These are phyloP conservation scores for Phania funesta DNA, from an alignment of 2,888 invertebrate species.

Conservation along the genomic window DNA sequence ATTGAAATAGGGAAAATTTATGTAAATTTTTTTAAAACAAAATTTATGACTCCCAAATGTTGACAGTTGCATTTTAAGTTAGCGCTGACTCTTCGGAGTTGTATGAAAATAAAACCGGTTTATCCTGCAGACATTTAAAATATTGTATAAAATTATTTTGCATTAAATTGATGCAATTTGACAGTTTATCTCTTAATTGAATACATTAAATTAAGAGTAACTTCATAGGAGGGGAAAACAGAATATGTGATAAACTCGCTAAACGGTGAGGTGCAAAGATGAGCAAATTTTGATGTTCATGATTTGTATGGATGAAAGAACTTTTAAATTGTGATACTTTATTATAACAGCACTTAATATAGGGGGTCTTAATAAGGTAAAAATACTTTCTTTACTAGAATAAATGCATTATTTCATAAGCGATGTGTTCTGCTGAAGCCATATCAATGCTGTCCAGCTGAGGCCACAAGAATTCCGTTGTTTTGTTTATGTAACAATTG, in stretches of 20 bases:
- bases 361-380: too few species aligned
- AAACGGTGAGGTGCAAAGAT: too few species aligned
- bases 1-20: conserved; percentile 19
- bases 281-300: too few species aligned
- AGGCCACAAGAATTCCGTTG: too few species aligned
- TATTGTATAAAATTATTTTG: conserved; percentile 66
- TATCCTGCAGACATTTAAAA: conserved; percentile 10
- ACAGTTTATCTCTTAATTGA: conserved; percentile 72
- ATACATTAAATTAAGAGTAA: conserved; percentile 47
- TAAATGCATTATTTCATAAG: too few species aligned
- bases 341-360: too few species aligned
- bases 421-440: too few species aligned
- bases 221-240: neutral
- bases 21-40: conserved; percentile 21
- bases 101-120: conserved; percentile 26
- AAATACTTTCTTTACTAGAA: too few species aligned
- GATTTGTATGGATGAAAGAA: too few species aligned
- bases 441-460: too few species aligned
- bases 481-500: too few species aligned
- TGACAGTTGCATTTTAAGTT: conserved; percentile 34
- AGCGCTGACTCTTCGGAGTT: neutral
- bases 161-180: conserved; percentile 77
- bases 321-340: too few species aligned
- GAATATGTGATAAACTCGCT: neutral
- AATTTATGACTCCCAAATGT: conserved; percentile 64